Base-by-base conservation (phyloP, 1,140 invertebrate genomes). In the Neomicropteryx cornuta region DNA sequence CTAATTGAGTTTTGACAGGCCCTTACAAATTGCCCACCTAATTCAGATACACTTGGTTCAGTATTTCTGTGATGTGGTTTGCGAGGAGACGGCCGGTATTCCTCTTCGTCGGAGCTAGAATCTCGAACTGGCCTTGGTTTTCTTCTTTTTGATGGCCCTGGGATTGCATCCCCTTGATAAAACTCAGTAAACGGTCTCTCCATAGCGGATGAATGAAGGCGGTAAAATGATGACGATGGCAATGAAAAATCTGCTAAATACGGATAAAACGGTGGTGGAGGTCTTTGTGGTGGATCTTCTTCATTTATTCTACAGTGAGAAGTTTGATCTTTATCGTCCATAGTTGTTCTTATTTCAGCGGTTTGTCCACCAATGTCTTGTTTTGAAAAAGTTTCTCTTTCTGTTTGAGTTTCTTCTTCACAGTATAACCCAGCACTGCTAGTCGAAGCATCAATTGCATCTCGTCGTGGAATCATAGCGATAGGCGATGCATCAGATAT, bases 1-100 rank as follows among this genome's bases (percentile, higher is more conserved):
- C 72, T 71, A 10, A 77, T 66, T 13, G 75, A 72, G 17, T 70
- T 55, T 21, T 76, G 70, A 39, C 82, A 76, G 3, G 77, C 81
- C 14, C 73, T 55, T 8, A 79, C 46, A 36, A 85, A 70, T 49
- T 83, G 78, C 1, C 68, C 62, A 5, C 77, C 73, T 11, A 79
- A 69, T 44, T 83, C 76, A 2, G 64, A 59, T 36, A 79, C 72
- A 1, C 73, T 67, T 3, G 71, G 72, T 43, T 72, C 70, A 16
- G 65, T 60, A n/a, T 58, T 40, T 52, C 58, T 45, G 33, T 58
- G 35, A 42, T 62, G 47, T 41, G 61, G 27, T 36, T 62, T 45
- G 44, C 60, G 43, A 38, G 70, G 52, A 30, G 63, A 51, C 22
- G 72, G 68, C 33, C 58, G 48, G 17, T 49, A 52, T 28, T 55